Percentiles rank a stretch among this genome's conserved stretches.
phyloP scores from a whole-genome alignment of 2,113 vertebrate genomes.

The Cephalopterus ornatus region DNA sequence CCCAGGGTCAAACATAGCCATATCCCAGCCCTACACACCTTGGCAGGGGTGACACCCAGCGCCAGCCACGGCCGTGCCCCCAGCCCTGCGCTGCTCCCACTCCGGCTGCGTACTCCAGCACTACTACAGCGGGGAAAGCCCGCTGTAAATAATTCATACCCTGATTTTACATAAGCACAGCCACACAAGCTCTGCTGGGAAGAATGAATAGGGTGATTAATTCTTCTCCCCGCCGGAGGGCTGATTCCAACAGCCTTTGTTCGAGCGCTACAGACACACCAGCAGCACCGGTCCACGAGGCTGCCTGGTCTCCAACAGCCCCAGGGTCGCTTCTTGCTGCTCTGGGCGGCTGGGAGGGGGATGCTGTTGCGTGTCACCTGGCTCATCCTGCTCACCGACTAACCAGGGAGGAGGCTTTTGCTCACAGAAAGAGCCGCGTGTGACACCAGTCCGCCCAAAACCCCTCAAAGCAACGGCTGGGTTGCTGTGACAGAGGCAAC shows the following conservation, averaged over 20 bases:
- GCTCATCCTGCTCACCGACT: neutral
- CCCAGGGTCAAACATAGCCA: accelerated
- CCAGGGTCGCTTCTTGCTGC: neutral
- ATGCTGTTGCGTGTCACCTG: neutral
- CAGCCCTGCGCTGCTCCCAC: neutral
- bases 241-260: slow-evolving; percentile 42
- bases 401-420: neutral
- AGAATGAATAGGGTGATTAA: slow-evolving; percentile 33
- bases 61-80: neutral
- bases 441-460: neutral
- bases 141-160: slow-evolving; percentile 47
- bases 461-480: neutral
- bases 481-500: neutral
- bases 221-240: neutral
- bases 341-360: neutral
- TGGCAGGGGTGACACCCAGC: neutral
- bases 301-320: neutral
- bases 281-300: neutral
- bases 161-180: neutral
- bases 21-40: neutral
- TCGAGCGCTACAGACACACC: neutral
- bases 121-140: slow-evolving; percentile 4
- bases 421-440: neutral
- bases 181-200: neutral
- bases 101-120: accelerated